Evolutionary conservation across 2,797 vertebrate species (phyloP).

Genomic region (Oreonectes daqikongensis): DNA sequence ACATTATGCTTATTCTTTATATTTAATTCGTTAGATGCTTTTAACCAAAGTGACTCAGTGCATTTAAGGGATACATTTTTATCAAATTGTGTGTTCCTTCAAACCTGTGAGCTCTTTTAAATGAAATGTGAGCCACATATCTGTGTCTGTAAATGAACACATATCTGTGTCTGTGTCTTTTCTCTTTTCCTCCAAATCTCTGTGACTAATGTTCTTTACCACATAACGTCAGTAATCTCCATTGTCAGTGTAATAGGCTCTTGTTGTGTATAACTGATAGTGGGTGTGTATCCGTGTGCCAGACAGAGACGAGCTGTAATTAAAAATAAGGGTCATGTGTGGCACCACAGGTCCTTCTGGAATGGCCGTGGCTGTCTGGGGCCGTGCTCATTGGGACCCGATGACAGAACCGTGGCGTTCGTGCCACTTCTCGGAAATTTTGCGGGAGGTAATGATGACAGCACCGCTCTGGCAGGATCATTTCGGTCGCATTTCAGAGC

Average conservation of each 20-base stretch:
- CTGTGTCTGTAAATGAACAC: background rate
- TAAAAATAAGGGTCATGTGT: conserved; percentile 51
- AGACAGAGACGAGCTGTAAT: conserved; percentile 54
- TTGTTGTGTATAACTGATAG: conserved; percentile 63
- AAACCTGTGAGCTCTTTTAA: background rate
- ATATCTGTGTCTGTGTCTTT: conserved; percentile 19
- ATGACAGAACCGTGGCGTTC: conserved; percentile 30
- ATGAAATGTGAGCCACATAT: background rate
- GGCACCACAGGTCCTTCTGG: conserved; percentile 25
- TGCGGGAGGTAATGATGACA: conserved; percentile 21
- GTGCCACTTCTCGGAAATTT: conserved; percentile 23
- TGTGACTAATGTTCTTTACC: conserved; percentile 59
- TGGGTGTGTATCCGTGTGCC: conserved; percentile 51
- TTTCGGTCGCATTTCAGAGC: background rate
- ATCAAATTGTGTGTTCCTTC: background rate
- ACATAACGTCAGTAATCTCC: conserved; percentile 58
- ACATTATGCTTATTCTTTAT: background rate
- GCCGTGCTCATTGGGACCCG: conserved; percentile 13
- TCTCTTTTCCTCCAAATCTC: conserved; percentile 48
- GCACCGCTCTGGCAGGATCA: background rate
- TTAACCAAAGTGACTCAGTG: too few relatives aligned
- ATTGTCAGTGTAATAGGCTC: conserved; percentile 58
- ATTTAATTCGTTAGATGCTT: too few relatives aligned
- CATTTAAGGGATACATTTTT: background rate
- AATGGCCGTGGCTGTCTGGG: conserved; percentile 36